Evolutionary conservation across 2,113 vertebrate species (phyloP).

Genomic region (Neofelis nebulosa): DNA sequence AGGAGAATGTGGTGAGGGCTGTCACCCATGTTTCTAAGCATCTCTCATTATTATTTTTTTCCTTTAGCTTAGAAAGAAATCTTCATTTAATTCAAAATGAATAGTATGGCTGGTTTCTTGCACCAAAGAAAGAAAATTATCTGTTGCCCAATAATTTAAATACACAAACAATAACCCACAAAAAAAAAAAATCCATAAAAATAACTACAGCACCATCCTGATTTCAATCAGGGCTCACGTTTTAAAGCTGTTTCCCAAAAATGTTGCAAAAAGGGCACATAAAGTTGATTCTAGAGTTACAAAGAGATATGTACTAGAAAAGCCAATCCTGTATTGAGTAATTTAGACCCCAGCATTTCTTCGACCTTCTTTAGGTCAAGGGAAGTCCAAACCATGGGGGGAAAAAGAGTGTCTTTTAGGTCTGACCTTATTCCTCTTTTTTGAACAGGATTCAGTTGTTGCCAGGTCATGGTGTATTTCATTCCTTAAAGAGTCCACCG

Average conservation of each 20-base stretch:
- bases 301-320: conserved; percentile 5
- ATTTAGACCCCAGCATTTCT: conserved; percentile 67
- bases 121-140: neutral
- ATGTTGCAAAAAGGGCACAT: conserved; percentile 39
- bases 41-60: neutral
- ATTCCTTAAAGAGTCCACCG: conserved; percentile 60
- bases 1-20: neutral
- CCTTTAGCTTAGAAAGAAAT: conserved; percentile 26
- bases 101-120: neutral
- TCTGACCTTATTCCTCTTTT: conserved; percentile 58
- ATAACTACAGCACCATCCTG: neutral
- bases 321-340: conserved; percentile 50
- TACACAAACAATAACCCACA: neutral
- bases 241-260: conserved; percentile 34
- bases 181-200: neutral
- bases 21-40: neutral
- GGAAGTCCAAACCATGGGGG: conserved; percentile 53
- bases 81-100: conserved; percentile 19
- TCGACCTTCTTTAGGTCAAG: conserved; percentile 73
- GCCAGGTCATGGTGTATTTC: conserved; percentile 56
- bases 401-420: conserved; percentile 54
- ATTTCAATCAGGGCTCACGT: conserved; percentile 3
- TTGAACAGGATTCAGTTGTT: conserved; percentile 54
- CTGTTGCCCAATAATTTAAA: conserved; percentile 27
- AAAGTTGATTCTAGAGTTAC: conserved; percentile 56